phyloP scores from a whole-genome alignment of 2,797 vertebrate genomes.

The Sebastes vulpes region DNA sequence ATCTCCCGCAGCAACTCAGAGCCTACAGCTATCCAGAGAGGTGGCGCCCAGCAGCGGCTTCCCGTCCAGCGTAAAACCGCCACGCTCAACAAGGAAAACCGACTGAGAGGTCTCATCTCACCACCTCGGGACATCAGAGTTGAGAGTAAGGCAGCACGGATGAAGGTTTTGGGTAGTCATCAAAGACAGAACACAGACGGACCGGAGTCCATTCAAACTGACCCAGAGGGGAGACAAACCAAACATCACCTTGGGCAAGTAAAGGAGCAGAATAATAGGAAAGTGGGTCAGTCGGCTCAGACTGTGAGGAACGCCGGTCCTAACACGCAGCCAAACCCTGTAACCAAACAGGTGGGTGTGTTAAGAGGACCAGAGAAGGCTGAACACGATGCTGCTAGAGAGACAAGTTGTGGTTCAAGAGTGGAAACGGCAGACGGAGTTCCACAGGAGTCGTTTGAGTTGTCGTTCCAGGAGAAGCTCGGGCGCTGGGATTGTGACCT shows the following conservation, averaged over 20 bases:
- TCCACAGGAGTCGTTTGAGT: conserved; percentile 86
- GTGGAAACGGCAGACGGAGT: not conserved
- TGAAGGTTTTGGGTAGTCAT: conserved; percentile 77
- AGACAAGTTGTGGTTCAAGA: not conserved
- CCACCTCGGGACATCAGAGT: conserved; percentile 51
- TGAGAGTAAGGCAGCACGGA: conserved; percentile 56
- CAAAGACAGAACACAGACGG: conserved; percentile 75
- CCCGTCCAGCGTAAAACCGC: conserved; percentile 89
- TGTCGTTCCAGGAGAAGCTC: conserved; percentile 90
- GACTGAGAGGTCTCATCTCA: conserved; percentile 45
- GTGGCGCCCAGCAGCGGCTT: conserved; percentile 41
- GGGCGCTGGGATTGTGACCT: conserved; percentile 88
- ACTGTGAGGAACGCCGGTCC: conserved; percentile 5
- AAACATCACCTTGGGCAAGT: not conserved
- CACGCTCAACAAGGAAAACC: conserved; percentile 84
- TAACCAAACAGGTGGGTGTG: conserved; percentile 35
- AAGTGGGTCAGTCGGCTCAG: not conserved
- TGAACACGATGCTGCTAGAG: not conserved
- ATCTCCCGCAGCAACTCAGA: conserved; percentile 73
- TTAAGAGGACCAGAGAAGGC: not conserved
- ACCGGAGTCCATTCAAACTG: not conserved
- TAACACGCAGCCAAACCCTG: conserved; percentile 74
- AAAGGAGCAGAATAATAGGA: conserved; percentile 19
- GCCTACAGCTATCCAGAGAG: conserved; percentile 67
- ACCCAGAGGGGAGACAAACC: not conserved